These are phyloP conservation scores for Drosophila baimaii DNA, from an alignment of 1,140 invertebrate genomes.

Conservation along the genomic window DNA sequence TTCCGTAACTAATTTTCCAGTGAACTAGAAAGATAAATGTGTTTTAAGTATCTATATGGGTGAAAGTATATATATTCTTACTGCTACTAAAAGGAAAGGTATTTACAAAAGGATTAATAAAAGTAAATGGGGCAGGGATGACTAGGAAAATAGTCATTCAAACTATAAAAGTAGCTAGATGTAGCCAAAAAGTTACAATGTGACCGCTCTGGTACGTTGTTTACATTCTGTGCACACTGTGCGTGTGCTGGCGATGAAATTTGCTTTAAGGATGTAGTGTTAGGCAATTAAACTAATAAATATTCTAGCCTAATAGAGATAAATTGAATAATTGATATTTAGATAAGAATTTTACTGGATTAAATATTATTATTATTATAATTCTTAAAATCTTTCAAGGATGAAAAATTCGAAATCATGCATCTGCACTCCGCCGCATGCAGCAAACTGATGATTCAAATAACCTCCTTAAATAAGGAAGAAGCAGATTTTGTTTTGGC, in stretches of 20 bases:
- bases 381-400: not conserved
- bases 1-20: slow-evolving; percentile 11
- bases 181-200: too few species aligned
- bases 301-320: not conserved
- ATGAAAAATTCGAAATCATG: not conserved
- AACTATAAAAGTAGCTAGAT: too few species aligned
- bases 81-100: not conserved
- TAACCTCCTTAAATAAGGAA: slow-evolving; percentile 13
- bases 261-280: too few species aligned
- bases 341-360: too few species aligned
- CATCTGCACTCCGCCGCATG: not conserved
- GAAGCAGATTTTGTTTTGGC: slow-evolving; percentile 21
- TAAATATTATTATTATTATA: not conserved
- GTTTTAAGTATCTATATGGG: not conserved
- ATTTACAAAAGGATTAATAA: not conserved
- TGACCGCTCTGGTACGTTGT: too few species aligned
- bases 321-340: too few species aligned
- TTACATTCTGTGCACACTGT: too few species aligned
- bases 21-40: slow-evolving; percentile 5
- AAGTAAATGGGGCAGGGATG: too few species aligned
- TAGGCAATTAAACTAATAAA: too few species aligned
- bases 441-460: slow-evolving; percentile 11
- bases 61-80: not conserved
- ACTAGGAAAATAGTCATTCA: too few species aligned
- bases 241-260: too few species aligned